These are phyloP conservation scores for Drosophila obscura DNA, from an alignment of 1,140 invertebrate genomes.

Conservation along the genomic window DNA sequence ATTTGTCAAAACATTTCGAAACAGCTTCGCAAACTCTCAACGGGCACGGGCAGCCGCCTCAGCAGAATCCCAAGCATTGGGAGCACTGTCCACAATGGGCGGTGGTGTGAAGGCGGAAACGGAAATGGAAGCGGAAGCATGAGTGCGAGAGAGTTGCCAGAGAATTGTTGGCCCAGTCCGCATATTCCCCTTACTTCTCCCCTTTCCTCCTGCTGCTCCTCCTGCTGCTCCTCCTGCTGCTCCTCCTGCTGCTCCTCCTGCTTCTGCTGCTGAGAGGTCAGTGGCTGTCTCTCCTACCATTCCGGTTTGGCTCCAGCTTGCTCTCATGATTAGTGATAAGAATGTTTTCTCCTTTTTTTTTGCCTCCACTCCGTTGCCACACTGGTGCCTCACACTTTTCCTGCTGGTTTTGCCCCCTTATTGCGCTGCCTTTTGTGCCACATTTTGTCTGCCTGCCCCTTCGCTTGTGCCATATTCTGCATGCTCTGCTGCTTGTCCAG, in stretches of 20 bases:
- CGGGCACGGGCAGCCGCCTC: not conserved
- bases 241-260: not conserved
- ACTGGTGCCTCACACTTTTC: too few relatives aligned
- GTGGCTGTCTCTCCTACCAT: not conserved
- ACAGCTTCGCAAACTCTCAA: slow-evolving; percentile 65
- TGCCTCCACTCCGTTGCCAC: slow-evolving; percentile 3
- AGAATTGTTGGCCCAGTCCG: not conserved
- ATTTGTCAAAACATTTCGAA: slow-evolving; percentile 80
- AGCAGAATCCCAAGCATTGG: not conserved
- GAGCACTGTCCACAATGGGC: slow-evolving; percentile 43
- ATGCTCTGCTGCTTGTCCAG: not conserved
- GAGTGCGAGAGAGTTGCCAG: slow-evolving; percentile 25
- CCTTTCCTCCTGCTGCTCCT: not conserved
- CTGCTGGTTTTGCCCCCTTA: not conserved
- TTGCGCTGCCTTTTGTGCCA: slow-evolving; percentile 21
- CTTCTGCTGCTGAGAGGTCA: not conserved
- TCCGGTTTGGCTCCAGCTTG: slow-evolving; percentile 6
- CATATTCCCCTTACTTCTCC: not conserved
- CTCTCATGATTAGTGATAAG: slow-evolving; percentile 72
- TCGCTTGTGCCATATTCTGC: slow-evolving; percentile 10
- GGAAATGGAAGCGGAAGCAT: slow-evolving; percentile 56
- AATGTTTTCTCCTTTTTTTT: slow-evolving; percentile 38
- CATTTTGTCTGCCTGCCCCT: too few relatives aligned
- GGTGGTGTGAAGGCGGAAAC: slow-evolving; percentile 61
- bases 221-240: not conserved